Conservation (phyloP, 1,140 invertebrate species). For the Diploscapter pachys region DNA sequence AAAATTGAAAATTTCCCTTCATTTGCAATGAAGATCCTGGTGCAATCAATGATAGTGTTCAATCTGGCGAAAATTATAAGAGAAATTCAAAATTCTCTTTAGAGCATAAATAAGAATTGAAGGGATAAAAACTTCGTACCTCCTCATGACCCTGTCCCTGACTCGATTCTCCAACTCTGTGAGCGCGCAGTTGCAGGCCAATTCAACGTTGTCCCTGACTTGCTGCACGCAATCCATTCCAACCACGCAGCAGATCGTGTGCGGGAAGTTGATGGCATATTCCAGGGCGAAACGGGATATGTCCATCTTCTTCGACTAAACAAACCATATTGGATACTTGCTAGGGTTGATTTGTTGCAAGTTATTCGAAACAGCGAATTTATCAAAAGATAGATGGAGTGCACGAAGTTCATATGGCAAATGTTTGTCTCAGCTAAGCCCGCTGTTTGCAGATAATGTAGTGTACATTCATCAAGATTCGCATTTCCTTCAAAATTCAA, state of each 20-base stretch:
- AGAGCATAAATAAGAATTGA: neutral
- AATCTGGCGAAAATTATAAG: neutral
- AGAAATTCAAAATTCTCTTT: neutral
- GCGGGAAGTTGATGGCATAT: constrained; percentile 63
- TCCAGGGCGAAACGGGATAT: constrained; percentile 72
- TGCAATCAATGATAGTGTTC: neutral
- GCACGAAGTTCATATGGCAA: too few relatives aligned
- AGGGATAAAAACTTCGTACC: constrained; percentile 7
- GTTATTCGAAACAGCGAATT: too few relatives aligned
- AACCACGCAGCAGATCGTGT: constrained; percentile 68
- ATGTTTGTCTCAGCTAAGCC: too few relatives aligned
- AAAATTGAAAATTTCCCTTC: neutral
- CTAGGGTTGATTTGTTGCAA: neutral
- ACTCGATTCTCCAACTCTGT: constrained; percentile 67
- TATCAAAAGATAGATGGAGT: too few relatives aligned
- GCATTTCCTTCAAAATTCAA: too few relatives aligned
- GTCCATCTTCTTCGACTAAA: constrained; percentile 68
- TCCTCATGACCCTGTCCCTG: constrained; percentile 39
- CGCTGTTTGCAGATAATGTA: too few relatives aligned
- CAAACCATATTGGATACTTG: constrained; percentile 1
- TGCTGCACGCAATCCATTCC: constrained; percentile 68
- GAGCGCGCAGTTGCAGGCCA: constrained; percentile 17
- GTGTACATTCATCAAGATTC: too few relatives aligned
- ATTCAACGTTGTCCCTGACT: constrained; percentile 67
- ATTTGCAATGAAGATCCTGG: neutral